A percentile compares a stretch with the other conserved stretches of the same genome.
Conservation (phyloP, 2,113 vertebrate species). For the Callocephalon fimbriatum region DNA sequence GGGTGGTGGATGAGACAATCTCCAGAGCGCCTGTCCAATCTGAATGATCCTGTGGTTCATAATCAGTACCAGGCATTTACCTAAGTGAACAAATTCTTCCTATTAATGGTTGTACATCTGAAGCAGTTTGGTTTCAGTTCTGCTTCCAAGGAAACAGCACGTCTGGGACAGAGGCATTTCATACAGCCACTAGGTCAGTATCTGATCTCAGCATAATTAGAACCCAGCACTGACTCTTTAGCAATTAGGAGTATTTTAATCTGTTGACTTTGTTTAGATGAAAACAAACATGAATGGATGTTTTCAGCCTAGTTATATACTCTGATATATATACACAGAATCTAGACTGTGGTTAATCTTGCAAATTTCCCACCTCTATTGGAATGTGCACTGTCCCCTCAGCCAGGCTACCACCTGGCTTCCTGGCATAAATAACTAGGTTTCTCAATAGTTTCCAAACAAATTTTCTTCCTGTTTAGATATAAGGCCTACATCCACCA, state of each 20-base stretch:
- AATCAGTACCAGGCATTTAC: not conserved
- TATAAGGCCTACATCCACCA: not conserved
- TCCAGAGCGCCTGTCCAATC: not conserved
- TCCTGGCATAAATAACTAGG: not conserved
- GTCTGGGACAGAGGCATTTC: not conserved
- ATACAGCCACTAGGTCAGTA: not conserved
- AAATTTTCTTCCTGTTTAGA: not conserved
- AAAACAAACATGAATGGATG: not conserved
- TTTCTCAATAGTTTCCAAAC: not conserved
- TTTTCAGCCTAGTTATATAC: not conserved
- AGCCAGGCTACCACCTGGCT: not conserved
- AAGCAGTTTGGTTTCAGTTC: not conserved
- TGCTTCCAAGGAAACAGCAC: not conserved
- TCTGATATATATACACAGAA: not conserved
- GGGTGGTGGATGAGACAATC: rapidly evolving
- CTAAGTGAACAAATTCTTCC: not conserved
- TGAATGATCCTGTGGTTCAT: not conserved
- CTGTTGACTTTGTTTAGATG: not conserved
- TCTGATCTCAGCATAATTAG: not conserved
- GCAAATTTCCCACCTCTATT: rapidly evolving
- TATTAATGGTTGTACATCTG: not conserved
- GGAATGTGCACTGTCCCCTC: not conserved
- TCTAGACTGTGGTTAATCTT: not conserved
- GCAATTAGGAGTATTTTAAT: not conserved
- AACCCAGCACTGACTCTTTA: not conserved